These are phyloP conservation scores for Nysson spinosus DNA, from an alignment of 2,888 invertebrate species.

Conservation along the genomic window DNA sequence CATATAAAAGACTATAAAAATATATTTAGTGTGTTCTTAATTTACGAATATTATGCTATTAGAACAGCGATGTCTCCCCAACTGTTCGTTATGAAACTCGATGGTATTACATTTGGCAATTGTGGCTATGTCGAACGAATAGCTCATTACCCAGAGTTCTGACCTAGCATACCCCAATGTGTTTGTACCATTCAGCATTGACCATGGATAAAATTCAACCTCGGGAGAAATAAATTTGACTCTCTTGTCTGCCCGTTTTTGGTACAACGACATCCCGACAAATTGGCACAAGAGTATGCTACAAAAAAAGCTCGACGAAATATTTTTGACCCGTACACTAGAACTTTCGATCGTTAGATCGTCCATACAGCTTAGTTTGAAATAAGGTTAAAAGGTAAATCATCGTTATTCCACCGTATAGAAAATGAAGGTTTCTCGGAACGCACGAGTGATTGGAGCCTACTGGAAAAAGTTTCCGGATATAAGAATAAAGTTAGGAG, in stretches of 20 bases:
- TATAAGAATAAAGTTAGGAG: not conserved
- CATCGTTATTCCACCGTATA: too few relatives aligned
- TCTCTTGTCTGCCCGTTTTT: not conserved
- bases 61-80: not conserved
- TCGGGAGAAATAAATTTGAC: slow-evolving; percentile 9
- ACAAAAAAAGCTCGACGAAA: too few relatives aligned
- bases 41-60: not conserved
- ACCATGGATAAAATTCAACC: slow-evolving; percentile 2
- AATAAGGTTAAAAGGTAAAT: too few relatives aligned
- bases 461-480: not conserved
- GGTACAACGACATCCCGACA: too few relatives aligned
- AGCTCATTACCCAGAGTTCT: slow-evolving; percentile 38
- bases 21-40: not conserved
- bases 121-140: slow-evolving; percentile 37
- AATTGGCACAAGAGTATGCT: too few relatives aligned
- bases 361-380: too few relatives aligned
- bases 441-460: too few relatives aligned
- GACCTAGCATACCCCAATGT: slow-evolving; percentile 32
- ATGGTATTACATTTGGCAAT: slow-evolving; percentile 55
- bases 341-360: too few relatives aligned
- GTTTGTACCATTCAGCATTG: slow-evolving; percentile 18
- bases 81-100: slow-evolving; percentile 42
- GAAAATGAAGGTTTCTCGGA: not conserved
- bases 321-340: too few relatives aligned
- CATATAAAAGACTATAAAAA: not conserved